Percentiles rank a stretch among this genome's conserved stretches.
These are phyloP conservation scores for Dasysyrphus tricinctus DNA, from an alignment of 2,888 invertebrate species.

Conservation along the genomic window DNA sequence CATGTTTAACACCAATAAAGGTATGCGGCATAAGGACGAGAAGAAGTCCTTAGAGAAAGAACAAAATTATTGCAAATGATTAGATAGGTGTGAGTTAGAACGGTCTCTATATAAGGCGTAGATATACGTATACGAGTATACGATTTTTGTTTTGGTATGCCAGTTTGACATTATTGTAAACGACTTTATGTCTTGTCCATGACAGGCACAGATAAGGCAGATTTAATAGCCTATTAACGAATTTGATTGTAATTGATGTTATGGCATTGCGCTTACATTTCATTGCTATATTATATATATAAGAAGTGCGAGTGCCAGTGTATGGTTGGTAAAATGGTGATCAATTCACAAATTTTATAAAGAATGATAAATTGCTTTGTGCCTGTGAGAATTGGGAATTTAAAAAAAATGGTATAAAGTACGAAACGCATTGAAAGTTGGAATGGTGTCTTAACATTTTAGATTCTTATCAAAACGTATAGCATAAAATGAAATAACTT, in stretches of 20 bases:
- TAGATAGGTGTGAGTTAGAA: slow-evolving; percentile 27
- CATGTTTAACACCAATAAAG: slow-evolving; percentile 69
- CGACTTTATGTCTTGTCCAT: slow-evolving; percentile 72
- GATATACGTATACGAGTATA: not conserved
- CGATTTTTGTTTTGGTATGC: not conserved
- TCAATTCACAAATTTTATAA: slow-evolving; percentile 16
- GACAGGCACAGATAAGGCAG: slow-evolving; percentile 70
- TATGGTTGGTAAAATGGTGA: not conserved
- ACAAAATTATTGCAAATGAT: slow-evolving; percentile 26
- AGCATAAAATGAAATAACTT: not conserved
- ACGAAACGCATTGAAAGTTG: not conserved
- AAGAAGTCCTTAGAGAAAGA: slow-evolving; percentile 1
- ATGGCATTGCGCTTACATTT: slow-evolving; percentile 57
- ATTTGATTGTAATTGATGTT: slow-evolving; percentile 71
- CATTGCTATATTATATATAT: slow-evolving; percentile 23
- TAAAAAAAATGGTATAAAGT: not conserved
- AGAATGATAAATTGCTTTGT: slow-evolving; percentile 13
- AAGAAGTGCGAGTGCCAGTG: not conserved
- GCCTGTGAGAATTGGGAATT: not conserved
- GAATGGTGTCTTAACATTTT: not conserved
- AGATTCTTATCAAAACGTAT: not conserved
- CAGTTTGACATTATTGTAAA: slow-evolving; percentile 54
- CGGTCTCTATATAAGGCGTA: not conserved
- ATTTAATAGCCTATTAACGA: slow-evolving; percentile 73
- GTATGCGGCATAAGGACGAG: slow-evolving; percentile 28